phyloP scores from a whole-genome alignment of 2,888 invertebrate species.

The Leptodirus hochenwartii region DNA sequence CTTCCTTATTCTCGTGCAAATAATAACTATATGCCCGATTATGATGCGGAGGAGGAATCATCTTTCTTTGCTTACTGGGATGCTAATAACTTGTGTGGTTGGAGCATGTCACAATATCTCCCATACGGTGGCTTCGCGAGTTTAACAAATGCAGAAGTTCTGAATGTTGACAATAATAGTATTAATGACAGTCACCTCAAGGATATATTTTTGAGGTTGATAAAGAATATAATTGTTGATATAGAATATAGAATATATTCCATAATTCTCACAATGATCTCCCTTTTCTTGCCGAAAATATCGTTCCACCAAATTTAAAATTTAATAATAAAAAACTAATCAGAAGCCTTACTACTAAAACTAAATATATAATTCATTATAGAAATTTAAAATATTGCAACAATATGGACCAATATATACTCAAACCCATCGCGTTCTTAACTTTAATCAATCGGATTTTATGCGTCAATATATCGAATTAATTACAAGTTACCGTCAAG shows the following conservation, averaged over 20 bases:
- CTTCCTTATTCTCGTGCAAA: no score
- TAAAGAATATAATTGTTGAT: no score
- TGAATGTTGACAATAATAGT: no score
- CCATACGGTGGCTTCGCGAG: no score
- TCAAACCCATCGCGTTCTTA: conserved; percentile 18
- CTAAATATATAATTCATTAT: conserved; percentile 15
- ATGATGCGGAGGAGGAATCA: no score
- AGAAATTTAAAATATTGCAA: conserved; percentile 18
- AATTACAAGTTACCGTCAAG: conserved; percentile 8
- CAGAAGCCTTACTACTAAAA: conserved; percentile 12
- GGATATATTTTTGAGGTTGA: conserved; percentile 21
- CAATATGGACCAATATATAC: conserved; percentile 16
- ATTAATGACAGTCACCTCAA: no score
- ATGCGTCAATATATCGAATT: conserved; percentile 19
- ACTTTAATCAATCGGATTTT: conserved; percentile 20
- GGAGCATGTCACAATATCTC: no score
- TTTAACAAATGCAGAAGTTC: no score
- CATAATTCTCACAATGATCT: conserved; percentile 19
- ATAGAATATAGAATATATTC: conserved; percentile 12
- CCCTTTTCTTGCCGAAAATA: conserved; percentile 17
- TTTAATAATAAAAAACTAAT: conserved; percentile 14
- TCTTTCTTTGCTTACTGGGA: no score
- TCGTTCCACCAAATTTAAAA: conserved; percentile 10
- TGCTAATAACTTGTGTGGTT: no score
- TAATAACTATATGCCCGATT: no score